Evolutionary conservation across 2,797 vertebrate species (phyloP).

Genomic region (Hyperoplus immaculatus): DNA sequence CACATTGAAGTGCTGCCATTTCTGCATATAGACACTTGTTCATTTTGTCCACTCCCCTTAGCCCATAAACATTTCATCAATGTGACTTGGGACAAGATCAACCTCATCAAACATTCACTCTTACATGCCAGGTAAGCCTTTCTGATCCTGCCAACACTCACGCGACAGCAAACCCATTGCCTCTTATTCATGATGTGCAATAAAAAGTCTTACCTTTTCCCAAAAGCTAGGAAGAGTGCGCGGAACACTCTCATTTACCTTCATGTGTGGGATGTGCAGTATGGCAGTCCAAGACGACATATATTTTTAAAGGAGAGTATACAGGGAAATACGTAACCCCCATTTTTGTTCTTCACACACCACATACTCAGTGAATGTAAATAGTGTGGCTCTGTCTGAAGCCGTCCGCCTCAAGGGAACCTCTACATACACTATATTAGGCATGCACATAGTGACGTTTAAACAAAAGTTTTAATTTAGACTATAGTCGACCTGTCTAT

Average conservation of each 20-base stretch:
- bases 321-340: conserved; percentile 15
- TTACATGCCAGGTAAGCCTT: conserved; percentile 40
- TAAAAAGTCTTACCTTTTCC: conserved; percentile 7
- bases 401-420: conserved; percentile 18
- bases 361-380: conserved; percentile 20
- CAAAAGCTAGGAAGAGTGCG: not conserved
- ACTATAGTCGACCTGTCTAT: too few species aligned
- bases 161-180: conserved; percentile 20
- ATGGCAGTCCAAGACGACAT: conserved; percentile 26
- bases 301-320: conserved; percentile 46
- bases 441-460: too few species aligned
- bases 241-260: not conserved
- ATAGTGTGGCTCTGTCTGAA: conserved; percentile 17
- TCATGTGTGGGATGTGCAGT: conserved; percentile 15
- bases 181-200: conserved; percentile 20
- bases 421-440: conserved; percentile 5
- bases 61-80: conserved; percentile 70
- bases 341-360: not conserved
- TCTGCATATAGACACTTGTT: not conserved
- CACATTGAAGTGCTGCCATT: not conserved
- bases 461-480: too few species aligned
- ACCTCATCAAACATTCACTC: conserved; percentile 66
- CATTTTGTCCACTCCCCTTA: conserved; percentile 18
- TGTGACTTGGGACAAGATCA: conserved; percentile 61
- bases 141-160: conserved; percentile 26